Base-by-base conservation (phyloP, 1,140 invertebrate species). In the Drosophila elegans region DNA sequence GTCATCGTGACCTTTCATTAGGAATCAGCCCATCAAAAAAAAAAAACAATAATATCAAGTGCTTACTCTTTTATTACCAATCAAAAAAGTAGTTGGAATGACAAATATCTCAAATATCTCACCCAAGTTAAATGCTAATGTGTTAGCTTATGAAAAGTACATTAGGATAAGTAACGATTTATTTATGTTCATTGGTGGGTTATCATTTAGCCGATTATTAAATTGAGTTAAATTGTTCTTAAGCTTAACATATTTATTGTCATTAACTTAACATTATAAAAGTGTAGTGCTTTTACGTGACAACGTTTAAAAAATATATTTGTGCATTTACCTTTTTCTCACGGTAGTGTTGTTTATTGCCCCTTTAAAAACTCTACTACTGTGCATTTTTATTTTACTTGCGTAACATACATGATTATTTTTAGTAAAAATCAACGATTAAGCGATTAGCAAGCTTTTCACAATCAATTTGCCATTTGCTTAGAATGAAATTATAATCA, bases 1-100 rank as follows among this genome's bases (percentile, higher is more conserved):
- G 38, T 38, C 52, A 41, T n/a, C n/a, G 38, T 74, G 73, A 74
- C 71, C 73, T 74, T 41, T 74, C 45, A 38, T 62, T 16, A 36
- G 32, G 13, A 49, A 59, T 59, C 46, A 67, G 46, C 12, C 39
- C 12, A 16, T 27, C n/a, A 2, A 36, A 46, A 27, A 4, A 27
- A 4, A 27, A 6, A 7, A 25, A 32, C 10, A 46, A 55, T 27
- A 46, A 6, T 38, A 55, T 13, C 10, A 55, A 32, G 16, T 38
- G 13, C 13, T 54, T 21, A 10, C n/a, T 21, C 39, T 36, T 16
- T 13, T 16, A 34, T 21, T 21, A 52, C 4, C 3, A 12, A 16
- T 10, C 6, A 1, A 57, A 45, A 45, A 32, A 32, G 12, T 32
- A 3, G n/a, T 29, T 16, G 7, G 11, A 2, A 25, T 44, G 10